Percentiles rank a stretch among this genome's conserved stretches.
phyloP scores from a whole-genome alignment of 2,888 invertebrate species.

The Synanthedon vespiformis region DNA sequence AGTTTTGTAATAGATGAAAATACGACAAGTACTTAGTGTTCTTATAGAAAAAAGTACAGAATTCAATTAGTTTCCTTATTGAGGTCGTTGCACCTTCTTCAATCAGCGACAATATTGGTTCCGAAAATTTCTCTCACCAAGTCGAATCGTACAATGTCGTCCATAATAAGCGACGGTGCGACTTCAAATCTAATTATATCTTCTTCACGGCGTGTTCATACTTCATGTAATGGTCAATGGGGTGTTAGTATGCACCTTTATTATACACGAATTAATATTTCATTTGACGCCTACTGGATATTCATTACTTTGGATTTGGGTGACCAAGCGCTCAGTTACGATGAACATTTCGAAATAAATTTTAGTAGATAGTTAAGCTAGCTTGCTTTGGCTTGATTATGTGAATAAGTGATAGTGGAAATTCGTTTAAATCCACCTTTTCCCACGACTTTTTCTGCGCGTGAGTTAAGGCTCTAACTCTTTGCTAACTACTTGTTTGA shows the following conservation, averaged over 20 bases:
- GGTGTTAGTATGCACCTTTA: slow-evolving; percentile 47
- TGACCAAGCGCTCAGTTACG: slow-evolving; percentile 12
- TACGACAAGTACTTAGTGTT: slow-evolving; percentile 24
- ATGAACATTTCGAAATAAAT: background rate
- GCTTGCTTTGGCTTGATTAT: background rate
- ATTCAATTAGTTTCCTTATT: slow-evolving; percentile 58
- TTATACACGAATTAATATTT: slow-evolving; percentile 52
- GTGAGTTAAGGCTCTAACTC: too few relatives aligned
- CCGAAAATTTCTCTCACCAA: slow-evolving; percentile 41
- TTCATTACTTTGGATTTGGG: slow-evolving; percentile 20
- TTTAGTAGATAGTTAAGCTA: background rate
- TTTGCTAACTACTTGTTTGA: too few relatives aligned
- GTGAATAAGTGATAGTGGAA: background rate
- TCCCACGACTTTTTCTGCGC: too few relatives aligned
- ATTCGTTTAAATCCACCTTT: too few relatives aligned
- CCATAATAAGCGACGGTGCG: slow-evolving; percentile 49
- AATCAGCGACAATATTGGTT: slow-evolving; percentile 53
- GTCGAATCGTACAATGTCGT: slow-evolving; percentile 47
- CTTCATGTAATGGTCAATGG: slow-evolving; percentile 61
- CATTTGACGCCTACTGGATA: slow-evolving; percentile 46
- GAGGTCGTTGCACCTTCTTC: slow-evolving; percentile 44
- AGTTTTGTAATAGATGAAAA: slow-evolving; percentile 24
- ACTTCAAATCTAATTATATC: slow-evolving; percentile 64
- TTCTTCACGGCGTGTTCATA: slow-evolving; percentile 52
- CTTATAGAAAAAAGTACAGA: slow-evolving; percentile 32